A percentile compares a stretch with the other conserved stretches of the same genome.
Evolutionary conservation across 2,888 invertebrate genomes (phyloP).

Genomic region (Himalopsyche kuldschensis): DNA sequence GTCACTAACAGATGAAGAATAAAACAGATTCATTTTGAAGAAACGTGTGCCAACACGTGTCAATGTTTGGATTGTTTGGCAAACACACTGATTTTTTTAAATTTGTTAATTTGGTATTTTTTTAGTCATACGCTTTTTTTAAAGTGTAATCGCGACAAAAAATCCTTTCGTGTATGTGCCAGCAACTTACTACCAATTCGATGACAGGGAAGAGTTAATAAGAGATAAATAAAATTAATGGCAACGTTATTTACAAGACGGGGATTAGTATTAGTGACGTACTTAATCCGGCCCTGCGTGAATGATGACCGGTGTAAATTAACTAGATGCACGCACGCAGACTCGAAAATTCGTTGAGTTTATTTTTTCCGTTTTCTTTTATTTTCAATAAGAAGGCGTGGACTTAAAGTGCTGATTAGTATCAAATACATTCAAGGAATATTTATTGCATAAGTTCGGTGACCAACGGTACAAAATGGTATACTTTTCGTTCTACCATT

Average conservation of each 20-base stretch:
- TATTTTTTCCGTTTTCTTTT: background rate
- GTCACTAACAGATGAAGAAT: too few relatives aligned
- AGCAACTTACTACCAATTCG: background rate
- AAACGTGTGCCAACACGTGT: too few relatives aligned
- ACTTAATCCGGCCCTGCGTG: background rate
- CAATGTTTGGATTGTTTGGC: too few relatives aligned
- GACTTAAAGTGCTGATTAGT: too few relatives aligned
- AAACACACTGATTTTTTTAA: too few relatives aligned
- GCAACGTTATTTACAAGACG: constrained; percentile 3
- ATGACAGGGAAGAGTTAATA: constrained; percentile 2
- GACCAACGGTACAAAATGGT: too few relatives aligned
- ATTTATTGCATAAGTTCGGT: too few relatives aligned
- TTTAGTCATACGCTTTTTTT: too few relatives aligned
- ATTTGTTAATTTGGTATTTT: background rate
- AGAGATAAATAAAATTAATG: constrained; percentile 9
- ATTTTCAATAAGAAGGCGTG: background rate
- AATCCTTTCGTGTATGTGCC: background rate
- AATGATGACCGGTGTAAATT: constrained; percentile 1
- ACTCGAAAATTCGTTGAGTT: background rate
- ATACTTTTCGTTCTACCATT: too few relatives aligned
- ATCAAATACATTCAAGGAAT: too few relatives aligned
- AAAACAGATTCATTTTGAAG: too few relatives aligned
- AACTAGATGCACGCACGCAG: background rate
- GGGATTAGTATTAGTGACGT: background rate
- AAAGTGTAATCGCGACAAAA: background rate